These are phyloP conservation scores for Drosophila yooni DNA, from an alignment of 2,888 invertebrate genomes.

Conservation along the genomic window DNA sequence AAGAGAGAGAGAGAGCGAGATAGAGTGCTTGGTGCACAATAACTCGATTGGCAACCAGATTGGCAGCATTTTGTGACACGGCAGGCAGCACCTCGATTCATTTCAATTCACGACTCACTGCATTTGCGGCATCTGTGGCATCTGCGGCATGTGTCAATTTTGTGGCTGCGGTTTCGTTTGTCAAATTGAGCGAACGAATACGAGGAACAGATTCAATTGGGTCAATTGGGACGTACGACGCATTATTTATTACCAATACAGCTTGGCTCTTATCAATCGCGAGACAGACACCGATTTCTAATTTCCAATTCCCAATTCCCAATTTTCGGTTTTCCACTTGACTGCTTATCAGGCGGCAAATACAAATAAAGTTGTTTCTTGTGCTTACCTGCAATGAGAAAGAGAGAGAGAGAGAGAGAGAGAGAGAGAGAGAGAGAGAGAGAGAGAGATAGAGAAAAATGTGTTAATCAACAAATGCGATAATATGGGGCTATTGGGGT, in stretches of 20 bases:
- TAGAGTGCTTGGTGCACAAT: background rate
- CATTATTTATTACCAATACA: constrained; percentile 26
- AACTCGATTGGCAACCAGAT: constrained; percentile 1
- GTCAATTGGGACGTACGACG: constrained; percentile 33
- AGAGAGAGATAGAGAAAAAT: constrained; percentile 14
- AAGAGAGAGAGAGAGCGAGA: background rate
- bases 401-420: constrained; percentile 13
- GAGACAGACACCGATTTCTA: constrained; percentile 5
- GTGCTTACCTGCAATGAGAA: constrained; percentile 55
- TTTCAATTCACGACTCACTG: constrained; percentile 41
- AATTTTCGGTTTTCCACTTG: constrained; percentile 29
- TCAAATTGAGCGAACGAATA: constrained; percentile 43
- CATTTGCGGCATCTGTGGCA: constrained; percentile 38
- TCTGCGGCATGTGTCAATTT: constrained; percentile 62
- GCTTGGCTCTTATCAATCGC: constrained; percentile 12
- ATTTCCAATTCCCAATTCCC: constrained; percentile 12
- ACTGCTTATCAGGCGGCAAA: constrained; percentile 26
- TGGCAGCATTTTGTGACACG: constrained; percentile 12
- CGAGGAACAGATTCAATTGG: constrained; percentile 44
- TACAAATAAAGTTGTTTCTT: constrained; percentile 5
- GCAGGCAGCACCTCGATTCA: constrained; percentile 12
- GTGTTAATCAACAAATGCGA: constrained; percentile 22
- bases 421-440: constrained; percentile 13
- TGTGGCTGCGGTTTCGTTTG: constrained; percentile 49
- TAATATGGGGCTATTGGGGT: constrained; percentile 30